Conservation (phyloP, 2,113 vertebrate species). For the Corydoras sp. region DNA sequence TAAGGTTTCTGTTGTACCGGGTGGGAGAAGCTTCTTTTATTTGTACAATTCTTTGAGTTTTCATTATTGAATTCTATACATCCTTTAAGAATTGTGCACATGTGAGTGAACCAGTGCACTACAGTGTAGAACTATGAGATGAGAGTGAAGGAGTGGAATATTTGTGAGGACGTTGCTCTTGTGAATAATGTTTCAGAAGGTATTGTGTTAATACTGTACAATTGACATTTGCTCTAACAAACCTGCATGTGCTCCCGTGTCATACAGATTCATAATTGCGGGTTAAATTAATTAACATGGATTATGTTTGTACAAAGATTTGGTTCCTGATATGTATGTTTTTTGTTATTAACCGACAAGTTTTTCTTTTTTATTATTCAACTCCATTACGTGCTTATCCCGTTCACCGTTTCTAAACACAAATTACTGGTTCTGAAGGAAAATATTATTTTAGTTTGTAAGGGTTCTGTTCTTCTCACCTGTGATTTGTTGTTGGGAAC, state of each 20-base stretch:
- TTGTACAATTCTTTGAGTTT: slow-evolving; percentile 55
- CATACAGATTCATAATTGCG: neutral
- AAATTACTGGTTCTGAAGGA: too few relatives aligned
- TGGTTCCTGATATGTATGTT: neutral
- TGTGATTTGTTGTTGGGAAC: too few relatives aligned
- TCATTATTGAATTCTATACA: slow-evolving; percentile 39
- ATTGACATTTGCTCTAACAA: slow-evolving; percentile 23
- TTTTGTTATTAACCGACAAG: neutral
- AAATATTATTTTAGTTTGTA: too few relatives aligned
- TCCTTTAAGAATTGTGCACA: slow-evolving; percentile 15
- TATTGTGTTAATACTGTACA: slow-evolving; percentile 34
- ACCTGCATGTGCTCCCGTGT: slow-evolving; percentile 37
- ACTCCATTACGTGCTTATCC: too few relatives aligned
- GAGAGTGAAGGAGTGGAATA: slow-evolving; percentile 3
- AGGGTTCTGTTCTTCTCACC: too few relatives aligned
- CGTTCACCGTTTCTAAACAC: too few relatives aligned
- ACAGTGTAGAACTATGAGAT: neutral
- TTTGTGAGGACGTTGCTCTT: slow-evolving; percentile 22
- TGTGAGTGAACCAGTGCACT: slow-evolving; percentile 12
- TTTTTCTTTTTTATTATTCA: too few relatives aligned
- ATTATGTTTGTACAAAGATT: neutral
- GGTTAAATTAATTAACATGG: neutral
- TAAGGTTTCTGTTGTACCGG: neutral
- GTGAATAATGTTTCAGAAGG: slow-evolving; percentile 32
- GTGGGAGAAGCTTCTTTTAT: slow-evolving; percentile 33